A percentile compares a stretch with the other conserved stretches of the same genome.
Conservation (phyloP, 2,888 invertebrate genomes). For the Euplexia lucipara region DNA sequence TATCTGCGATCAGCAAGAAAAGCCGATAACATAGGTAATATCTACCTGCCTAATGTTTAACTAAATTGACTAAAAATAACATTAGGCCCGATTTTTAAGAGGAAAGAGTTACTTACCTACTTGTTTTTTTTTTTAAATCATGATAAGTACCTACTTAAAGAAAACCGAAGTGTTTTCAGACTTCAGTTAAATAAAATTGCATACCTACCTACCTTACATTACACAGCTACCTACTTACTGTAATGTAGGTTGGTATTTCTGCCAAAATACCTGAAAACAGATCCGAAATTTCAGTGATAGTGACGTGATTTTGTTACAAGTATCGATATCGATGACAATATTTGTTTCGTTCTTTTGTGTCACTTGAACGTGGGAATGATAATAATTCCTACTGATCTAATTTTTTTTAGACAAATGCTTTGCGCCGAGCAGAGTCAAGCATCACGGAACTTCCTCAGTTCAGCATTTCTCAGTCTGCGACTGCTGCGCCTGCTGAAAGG, state of each 20-base stretch:
- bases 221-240: no score
- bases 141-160: background rate
- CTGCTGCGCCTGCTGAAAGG: background rate
- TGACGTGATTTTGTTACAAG: slow-evolving; percentile 18
- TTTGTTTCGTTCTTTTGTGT: background rate
- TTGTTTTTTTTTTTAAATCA: no score
- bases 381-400: background rate
- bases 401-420: slow-evolving; percentile 6
- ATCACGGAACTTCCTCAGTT: background rate
- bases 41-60: no score
- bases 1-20: no score
- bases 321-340: slow-evolving; percentile 33
- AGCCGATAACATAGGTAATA: no score
- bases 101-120: no score
- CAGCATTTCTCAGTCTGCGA: background rate
- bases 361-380: background rate
- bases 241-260: slow-evolving; percentile 2
- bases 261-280: no score
- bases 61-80: no score
- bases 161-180: background rate
- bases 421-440: background rate
- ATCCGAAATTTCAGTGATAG: slow-evolving; percentile 21
- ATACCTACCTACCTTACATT: no score
- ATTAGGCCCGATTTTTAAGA: no score
- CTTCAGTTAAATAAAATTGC: no score